phyloP scores from a whole-genome alignment of 2,888 invertebrate genomes.

The Campoplex capitator region DNA sequence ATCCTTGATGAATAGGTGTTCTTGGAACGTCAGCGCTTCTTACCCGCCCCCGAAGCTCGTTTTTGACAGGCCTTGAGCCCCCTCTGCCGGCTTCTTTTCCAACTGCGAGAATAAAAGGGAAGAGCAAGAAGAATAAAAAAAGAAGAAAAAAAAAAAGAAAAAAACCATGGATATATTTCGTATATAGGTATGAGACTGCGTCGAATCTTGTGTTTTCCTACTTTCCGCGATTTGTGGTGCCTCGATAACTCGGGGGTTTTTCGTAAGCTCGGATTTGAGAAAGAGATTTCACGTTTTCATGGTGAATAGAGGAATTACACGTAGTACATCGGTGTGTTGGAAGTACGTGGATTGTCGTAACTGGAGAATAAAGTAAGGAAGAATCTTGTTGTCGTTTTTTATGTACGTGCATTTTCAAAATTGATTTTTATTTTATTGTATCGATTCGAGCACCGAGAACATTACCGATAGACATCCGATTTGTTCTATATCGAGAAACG shows the following conservation, averaged over 20 bases:
- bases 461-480: background rate
- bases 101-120: conserved; percentile 50
- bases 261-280: conserved; percentile 53
- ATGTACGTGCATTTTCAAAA: background rate
- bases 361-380: conserved; percentile 23
- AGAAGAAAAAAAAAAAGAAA: background rate
- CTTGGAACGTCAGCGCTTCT: conserved; percentile 75
- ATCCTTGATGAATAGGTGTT: conserved; percentile 81
- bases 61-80: conserved; percentile 66
- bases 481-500: background rate
- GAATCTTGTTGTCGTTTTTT: conserved; percentile 32
- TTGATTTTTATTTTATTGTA: background rate
- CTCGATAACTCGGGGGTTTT: conserved; percentile 59
- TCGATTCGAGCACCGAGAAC: background rate
- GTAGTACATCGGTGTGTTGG: background rate
- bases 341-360: background rate
- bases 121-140: conserved; percentile 34
- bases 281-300: conserved; percentile 36
- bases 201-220: conserved; percentile 63
- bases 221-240: conserved; percentile 55
- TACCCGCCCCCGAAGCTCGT: conserved; percentile 71
- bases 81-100: conserved; percentile 56
- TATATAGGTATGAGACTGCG: conserved; percentile 59
- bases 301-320: conserved; percentile 68
- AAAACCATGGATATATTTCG: conserved; percentile 50